These are phyloP conservation scores for Elanoides forficatus DNA, from an alignment of 2,113 vertebrate genomes.

Conservation along the genomic window DNA sequence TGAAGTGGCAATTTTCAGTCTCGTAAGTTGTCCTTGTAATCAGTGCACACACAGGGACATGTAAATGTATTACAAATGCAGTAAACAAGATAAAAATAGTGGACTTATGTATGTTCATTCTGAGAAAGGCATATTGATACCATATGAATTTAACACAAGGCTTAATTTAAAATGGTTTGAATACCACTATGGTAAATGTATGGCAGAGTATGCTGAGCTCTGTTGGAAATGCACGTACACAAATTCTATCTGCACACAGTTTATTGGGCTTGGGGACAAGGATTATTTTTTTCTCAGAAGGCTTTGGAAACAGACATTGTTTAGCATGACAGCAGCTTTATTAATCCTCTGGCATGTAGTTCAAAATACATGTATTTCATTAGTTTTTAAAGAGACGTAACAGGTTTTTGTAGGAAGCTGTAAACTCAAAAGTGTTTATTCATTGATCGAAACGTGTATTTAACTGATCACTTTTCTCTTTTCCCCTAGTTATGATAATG, in stretches of 20 bases:
- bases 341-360: not conserved
- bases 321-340: not conserved
- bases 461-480: not conserved
- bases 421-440: not conserved
- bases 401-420: not conserved
- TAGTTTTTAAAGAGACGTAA: not conserved
- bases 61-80: not conserved
- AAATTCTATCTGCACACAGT: not conserved
- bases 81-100: constrained; percentile 1
- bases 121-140: not conserved
- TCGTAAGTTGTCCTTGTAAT: not conserved
- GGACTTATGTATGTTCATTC: not conserved
- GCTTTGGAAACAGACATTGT: not conserved
- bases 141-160: not conserved
- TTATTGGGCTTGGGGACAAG: not conserved
- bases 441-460: not conserved
- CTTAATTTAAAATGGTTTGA: constrained; percentile 14
- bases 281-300: not conserved
- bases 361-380: not conserved
- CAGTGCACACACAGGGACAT: not conserved
- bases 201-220: not conserved
- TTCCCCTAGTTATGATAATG: not conserved
- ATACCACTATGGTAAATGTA: not conserved
- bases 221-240: not conserved
- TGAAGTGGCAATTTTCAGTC: not conserved